Evolutionary conservation across 2,888 invertebrate genomes (phyloP), one percentile per base, ranked within the genome.

Genomic region (Allolobophora icterica): DNA sequence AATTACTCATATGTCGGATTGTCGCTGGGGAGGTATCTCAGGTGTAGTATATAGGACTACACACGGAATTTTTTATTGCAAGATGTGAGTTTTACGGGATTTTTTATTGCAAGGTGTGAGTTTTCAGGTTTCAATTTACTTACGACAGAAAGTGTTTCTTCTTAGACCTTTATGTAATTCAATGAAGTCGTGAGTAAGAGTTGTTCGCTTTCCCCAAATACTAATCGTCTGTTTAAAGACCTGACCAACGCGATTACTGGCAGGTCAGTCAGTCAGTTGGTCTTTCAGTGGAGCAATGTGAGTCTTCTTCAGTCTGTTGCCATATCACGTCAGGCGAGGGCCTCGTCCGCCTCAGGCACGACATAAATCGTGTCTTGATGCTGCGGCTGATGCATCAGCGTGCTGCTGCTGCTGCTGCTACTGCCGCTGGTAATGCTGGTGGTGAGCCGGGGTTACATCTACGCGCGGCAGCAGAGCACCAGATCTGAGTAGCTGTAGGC

Each of bases 311-410:
- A n/a, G 71, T 71, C 71, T 71, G 30, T 71, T n/a, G 71, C 71
- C n/a, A 30, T 71, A 71, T n/a, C 71, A n/a, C 71, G n/a, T 71
- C n/a, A 71, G 30, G 71, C 17, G 52, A 15, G 24, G 24, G 52
- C n/a, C 30, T 71, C 52, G 52, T 52, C 52, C 1, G 52, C 71
- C 71, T 71, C 71, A 71, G 71, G 71, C 71, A 71, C 71, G 13
- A n/a, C n/a, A n/a, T 71, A 30, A 71, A 71, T 71, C 71, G 71
- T 71, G 71, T 71, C n/a, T n/a, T 71, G 71, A 71, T 71, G n/a
- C 71, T 3, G 71, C 24, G 52, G 6, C 71, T 71, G 52, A 8
- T 71, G 71, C 71, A n/a, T 71, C 71, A n/a, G 30, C 71, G n/a
- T 71, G 71, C 71, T 30, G 8, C 71, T 71, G 71, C n/a, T 8